phyloP scores from a whole-genome alignment of 2,797 vertebrate species.

The Vultur gryphus region DNA sequence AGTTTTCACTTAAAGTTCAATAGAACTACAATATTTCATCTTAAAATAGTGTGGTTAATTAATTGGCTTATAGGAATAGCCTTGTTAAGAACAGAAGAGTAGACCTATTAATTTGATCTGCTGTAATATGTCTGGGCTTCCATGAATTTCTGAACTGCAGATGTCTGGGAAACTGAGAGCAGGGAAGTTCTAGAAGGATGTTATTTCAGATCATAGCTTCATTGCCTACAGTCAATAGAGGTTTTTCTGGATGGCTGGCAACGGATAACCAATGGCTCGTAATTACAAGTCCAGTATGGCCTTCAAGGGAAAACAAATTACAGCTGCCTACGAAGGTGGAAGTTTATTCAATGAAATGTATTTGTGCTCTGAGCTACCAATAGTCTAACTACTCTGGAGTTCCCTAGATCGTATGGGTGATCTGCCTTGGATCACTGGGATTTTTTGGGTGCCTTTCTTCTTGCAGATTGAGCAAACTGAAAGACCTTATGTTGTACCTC shows the following conservation, averaged over 20 bases:
- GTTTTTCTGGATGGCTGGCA: not conserved
- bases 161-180: not conserved
- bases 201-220: not conserved
- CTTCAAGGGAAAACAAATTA: slow-evolving; percentile 11
- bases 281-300: not conserved
- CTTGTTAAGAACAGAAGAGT: not conserved
- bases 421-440: not conserved
- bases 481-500: not conserved
- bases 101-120: not conserved
- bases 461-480: not conserved
- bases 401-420: not conserved
- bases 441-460: not conserved
- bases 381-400: not conserved
- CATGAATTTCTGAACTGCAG: not conserved
- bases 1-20: not conserved
- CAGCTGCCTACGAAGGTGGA: not conserved
- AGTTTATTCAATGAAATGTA: not conserved
- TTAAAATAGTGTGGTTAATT: not conserved
- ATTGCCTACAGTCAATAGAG: not conserved
- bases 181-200: not conserved
- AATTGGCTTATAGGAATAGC: not conserved
- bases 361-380: not conserved
- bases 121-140: not conserved
- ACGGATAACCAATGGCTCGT: not conserved
- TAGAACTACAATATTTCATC: not conserved